Evolutionary conservation across 2,797 vertebrate species (phyloP), one percentile per base, ranked within the genome.

Genomic region (Gymnoscopelus braueri): DNA sequence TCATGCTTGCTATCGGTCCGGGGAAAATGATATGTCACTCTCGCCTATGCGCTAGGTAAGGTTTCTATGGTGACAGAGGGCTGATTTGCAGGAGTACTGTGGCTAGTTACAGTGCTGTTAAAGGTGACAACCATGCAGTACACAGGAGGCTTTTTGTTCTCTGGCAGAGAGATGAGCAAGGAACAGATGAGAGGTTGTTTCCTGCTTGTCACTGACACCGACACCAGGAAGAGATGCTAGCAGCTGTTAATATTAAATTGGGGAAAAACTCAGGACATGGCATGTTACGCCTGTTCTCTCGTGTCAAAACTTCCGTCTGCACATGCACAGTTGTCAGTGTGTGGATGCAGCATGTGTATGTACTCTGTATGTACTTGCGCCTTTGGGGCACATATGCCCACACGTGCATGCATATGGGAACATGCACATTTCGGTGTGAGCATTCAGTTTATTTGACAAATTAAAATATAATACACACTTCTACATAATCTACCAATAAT

Each of bases 11-110:
- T 83, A 93, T 93, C 84, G 87, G 73, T 65, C 86, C 72, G 83
- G 14, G 72, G 86, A 81, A 93, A 91, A 91, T 90, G 74, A 90
- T 90, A 76, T 90, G 90, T 91, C 91, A 91, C 79, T 90, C 86
- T 68, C 79, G 84, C 88, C 82, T 85, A 74, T 50, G 58, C 13
- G 79, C 77, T 82, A 74, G 60, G n/a, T n/a, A n/a, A n/a, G n/a
- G 77, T 86, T 85, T 83, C 78, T 84, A 81, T 69, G 72, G 73
- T 12, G 29, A 69, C 58, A 71, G 71, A 78, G 74, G 69, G 65
- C 75, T 88, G 84, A 75, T 55, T 58, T 79, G 65, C 72, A 64
- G 3, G 35, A 61, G 77, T 66, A 64, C 64, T 24, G 13, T 0
- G 53, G 60, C 68, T 81, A 69, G 81, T 80, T 82, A 84, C 80